Conservation (phyloP, 2,888 invertebrate species). For the Arge pagana region DNA sequence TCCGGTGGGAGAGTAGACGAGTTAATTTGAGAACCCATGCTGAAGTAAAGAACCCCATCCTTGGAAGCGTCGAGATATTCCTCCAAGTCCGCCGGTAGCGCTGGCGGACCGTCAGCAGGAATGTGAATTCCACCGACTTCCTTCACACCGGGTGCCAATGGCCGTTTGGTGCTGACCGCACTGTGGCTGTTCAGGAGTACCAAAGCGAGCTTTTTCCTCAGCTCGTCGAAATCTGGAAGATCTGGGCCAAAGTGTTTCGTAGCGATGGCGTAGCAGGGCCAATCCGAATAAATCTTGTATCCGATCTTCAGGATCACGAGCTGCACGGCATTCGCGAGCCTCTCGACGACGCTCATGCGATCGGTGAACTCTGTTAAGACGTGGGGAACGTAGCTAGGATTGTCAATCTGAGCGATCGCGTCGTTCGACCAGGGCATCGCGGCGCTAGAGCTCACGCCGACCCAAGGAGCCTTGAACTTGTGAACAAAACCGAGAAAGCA, state of each 20-base stretch:
- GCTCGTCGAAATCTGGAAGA: constrained; percentile 24
- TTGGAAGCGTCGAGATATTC: constrained; percentile 29
- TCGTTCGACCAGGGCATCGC: constrained; percentile 25
- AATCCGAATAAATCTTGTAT: constrained; percentile 15
- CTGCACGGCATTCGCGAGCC: constrained; percentile 31
- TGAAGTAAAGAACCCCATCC: constrained; percentile 35
- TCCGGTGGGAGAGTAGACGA: constrained; percentile 32
- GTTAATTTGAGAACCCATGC: constrained; percentile 31
- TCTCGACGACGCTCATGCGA: constrained; percentile 28
- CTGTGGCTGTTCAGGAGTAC: constrained; percentile 32
- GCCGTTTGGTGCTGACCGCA: constrained; percentile 24
- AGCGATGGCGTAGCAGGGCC: constrained; percentile 20
- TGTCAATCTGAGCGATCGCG: constrained; percentile 26
- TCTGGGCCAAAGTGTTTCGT: constrained; percentile 24
- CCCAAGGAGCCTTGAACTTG: constrained; percentile 31
- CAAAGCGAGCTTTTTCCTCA: constrained; percentile 35
- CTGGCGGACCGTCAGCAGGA: not conserved
- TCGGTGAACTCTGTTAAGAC: constrained; percentile 22
- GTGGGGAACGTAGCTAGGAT: constrained; percentile 29
- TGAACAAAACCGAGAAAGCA: constrained; percentile 37
- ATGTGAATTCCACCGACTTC: constrained; percentile 21
- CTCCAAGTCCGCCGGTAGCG: constrained; percentile 22
- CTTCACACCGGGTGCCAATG: constrained; percentile 39
- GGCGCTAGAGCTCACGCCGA: constrained; percentile 24
- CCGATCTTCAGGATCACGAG: constrained; percentile 11